Evolutionary conservation across 2,797 vertebrate species (phyloP), one percentile per base, ranked within the genome.

Genomic region (Phoebastria nigripes): DNA sequence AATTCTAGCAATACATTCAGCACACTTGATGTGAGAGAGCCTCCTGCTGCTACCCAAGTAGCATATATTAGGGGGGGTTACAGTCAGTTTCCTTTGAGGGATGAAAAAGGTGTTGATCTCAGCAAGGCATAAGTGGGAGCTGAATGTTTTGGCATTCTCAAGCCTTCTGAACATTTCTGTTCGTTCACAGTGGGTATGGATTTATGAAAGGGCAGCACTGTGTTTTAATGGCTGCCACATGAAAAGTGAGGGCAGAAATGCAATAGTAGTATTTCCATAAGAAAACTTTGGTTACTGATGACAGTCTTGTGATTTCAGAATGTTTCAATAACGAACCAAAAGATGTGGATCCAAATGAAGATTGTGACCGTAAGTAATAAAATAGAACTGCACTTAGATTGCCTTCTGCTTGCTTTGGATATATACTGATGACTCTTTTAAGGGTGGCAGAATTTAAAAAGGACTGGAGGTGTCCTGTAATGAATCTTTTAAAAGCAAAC

Each of bases 311-410:
- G 79, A 82, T 95, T 97, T 82, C 96, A 99, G 99, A 99, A 84
- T 99, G 99, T 94, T 98, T 98, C 91, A 98, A 98, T 93, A 97
- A 99, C 31, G 99, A 99, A 74, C 99, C 99, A 28, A 98, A 98
- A 97, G 99, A 99, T 90, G 97, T 98, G 42, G 97, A 98, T 90
- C 98, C 98, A 15, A 98, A 98, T 44, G 98, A 98, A 67, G 97
- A 98, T 16, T 99, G 99, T 93, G 97, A 98, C 72, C 94, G 99
- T 99, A 94, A 98, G 98, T 97, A 78, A 83, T 59, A 89, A 89
- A 67, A 24, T 11, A 56, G 62, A 92, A 63, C 21, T 37, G 21
- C 21, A 29, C 17, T 35, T 91, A 51, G 16, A 47, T 82, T 47
- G 37, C 19, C 59, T 63, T 56, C 65, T 71, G 15, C 41, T 87